These are phyloP conservation scores for Rhyacophila brunnea DNA, from an alignment of 1,140 invertebrate genomes.

Conservation along the genomic window DNA sequence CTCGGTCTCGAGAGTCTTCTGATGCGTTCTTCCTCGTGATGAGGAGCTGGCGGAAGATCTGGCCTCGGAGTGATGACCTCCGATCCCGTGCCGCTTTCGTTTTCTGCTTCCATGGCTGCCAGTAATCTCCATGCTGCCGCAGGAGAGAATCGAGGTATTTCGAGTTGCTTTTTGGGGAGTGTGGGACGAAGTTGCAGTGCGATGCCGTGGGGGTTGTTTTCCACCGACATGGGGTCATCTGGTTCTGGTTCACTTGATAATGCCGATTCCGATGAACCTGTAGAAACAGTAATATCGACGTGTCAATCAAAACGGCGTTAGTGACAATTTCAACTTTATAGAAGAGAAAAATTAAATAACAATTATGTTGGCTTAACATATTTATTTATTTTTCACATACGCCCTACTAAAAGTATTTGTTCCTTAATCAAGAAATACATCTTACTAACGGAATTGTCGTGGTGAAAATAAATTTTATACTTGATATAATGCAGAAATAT, in stretches of 20 bases:
- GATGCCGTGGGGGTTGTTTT: slow-evolving; percentile 58
- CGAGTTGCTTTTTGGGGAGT: slow-evolving; percentile 71
- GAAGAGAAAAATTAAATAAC: too few relatives aligned
- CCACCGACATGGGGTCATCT: slow-evolving; percentile 40
- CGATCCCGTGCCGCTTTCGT: slow-evolving; percentile 17
- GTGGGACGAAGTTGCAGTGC: slow-evolving; percentile 72
- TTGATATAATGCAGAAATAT: too few relatives aligned
- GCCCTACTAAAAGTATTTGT: too few relatives aligned
- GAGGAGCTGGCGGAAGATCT: slow-evolving; percentile 45
- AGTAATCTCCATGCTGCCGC: slow-evolving; percentile 78
- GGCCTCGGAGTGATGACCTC: slow-evolving; percentile 17
- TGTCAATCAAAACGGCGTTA: too few relatives aligned
- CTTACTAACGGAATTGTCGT: too few relatives aligned
- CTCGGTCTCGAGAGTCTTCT: slow-evolving; percentile 26
- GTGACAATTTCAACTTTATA: too few relatives aligned
- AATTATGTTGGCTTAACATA: too few relatives aligned
- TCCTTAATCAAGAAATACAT: too few relatives aligned
- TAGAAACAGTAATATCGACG: too few relatives aligned
- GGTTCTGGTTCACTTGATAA: slow-evolving; percentile 54
- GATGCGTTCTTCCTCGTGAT: slow-evolving; percentile 44
- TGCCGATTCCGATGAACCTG: slow-evolving; percentile 56
- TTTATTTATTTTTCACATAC: too few relatives aligned
- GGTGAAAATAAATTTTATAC: too few relatives aligned
- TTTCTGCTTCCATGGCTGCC: slow-evolving; percentile 44
- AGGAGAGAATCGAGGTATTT: slow-evolving; percentile 77